These are phyloP conservation scores for Maniola jurtina DNA, from an alignment of 1,140 invertebrate species.

Conservation along the genomic window DNA sequence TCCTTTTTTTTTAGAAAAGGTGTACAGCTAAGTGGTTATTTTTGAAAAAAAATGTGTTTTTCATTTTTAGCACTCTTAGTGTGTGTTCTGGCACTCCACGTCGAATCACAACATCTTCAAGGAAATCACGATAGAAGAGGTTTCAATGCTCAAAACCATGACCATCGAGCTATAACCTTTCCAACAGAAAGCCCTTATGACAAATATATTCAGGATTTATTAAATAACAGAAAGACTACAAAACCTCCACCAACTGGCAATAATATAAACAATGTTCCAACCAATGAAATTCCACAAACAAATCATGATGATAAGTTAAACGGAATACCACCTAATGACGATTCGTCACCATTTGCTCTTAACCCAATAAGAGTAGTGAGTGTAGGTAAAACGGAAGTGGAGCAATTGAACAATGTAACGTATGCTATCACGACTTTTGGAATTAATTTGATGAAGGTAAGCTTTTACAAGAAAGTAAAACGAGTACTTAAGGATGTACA, in stretches of 20 bases:
- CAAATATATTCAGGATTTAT: constrained; percentile 17
- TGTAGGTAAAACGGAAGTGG: constrained; percentile 34
- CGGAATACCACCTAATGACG: constrained; percentile 7
- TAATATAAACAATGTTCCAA: background rate
- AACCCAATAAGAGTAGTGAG: constrained; percentile 31
- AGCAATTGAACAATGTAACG: constrained; percentile 41
- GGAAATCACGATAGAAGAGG: background rate
- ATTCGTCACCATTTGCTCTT: constrained; percentile 15
- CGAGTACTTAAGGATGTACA: too few relatives aligned
- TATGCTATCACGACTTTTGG: constrained; percentile 48
- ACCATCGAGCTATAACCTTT: background rate
- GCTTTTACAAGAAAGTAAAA: too few relatives aligned
- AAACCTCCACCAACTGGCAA: background rate
- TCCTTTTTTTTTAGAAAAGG: too few relatives aligned
- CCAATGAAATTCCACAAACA: background rate
- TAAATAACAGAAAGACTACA: constrained; percentile 1
- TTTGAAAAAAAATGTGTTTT: background rate
- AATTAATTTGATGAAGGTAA: constrained; percentile 49
- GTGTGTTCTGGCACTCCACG: constrained; percentile 9
- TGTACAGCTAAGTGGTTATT: too few relatives aligned
- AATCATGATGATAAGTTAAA: constrained; percentile 8
- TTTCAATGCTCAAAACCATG: background rate
- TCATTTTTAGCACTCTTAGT: constrained; percentile 15
- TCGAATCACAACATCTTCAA: constrained; percentile 1
- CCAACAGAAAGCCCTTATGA: constrained; percentile 11